These are phyloP conservation scores for Papilio protenor DNA, from an alignment of 2,888 invertebrate species.

Conservation along the genomic window DNA sequence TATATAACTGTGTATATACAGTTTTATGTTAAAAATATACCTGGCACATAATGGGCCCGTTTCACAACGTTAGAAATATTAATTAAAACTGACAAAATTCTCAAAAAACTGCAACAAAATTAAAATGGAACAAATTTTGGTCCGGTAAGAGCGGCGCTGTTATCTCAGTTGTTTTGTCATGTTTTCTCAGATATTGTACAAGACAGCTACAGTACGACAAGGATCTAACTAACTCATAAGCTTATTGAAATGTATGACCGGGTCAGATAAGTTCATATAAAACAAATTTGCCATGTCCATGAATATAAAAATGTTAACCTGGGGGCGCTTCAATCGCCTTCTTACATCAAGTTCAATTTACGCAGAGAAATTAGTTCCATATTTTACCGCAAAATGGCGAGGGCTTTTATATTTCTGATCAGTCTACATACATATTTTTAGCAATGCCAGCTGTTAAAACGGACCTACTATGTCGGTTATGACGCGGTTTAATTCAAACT, in stretches of 20 bases:
- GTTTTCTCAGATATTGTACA: no score
- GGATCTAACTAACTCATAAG: background rate
- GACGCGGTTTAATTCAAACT: constrained; percentile 34
- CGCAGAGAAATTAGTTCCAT: no score
- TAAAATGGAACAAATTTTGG: background rate
- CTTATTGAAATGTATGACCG: background rate
- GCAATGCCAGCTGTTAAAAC: background rate
- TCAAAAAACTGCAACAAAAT: background rate
- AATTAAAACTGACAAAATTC: background rate
- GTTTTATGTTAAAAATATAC: constrained; percentile 9
- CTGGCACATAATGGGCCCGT: background rate
- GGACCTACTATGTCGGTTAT: background rate
- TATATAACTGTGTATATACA: constrained; percentile 25
- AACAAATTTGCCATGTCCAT: background rate
- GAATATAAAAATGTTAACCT: no score
- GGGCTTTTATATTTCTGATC: no score
- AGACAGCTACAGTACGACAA: no score
- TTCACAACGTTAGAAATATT: background rate
- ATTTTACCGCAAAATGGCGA: no score
- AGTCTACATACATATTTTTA: background rate
- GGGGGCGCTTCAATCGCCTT: no score
- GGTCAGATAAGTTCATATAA: background rate
- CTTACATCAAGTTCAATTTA: no score
- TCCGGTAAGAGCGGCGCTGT: background rate
- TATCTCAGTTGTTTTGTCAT: no score